Evolutionary conservation across 2,888 invertebrate species (phyloP).

Genomic region (Toxonevra muliebris): DNA sequence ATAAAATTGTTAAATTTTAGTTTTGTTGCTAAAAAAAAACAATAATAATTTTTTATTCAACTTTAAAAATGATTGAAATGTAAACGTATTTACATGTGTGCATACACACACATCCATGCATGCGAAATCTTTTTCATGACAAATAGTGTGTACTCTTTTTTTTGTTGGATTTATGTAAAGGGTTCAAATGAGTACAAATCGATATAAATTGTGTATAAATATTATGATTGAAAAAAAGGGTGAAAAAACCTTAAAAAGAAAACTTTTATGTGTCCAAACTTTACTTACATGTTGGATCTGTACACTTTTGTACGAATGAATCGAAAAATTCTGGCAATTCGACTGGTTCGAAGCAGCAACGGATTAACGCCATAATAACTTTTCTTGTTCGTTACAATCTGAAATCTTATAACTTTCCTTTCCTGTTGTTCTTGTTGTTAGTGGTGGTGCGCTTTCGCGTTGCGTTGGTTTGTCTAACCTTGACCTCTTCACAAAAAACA

Average conservation of each 20-base stretch:
- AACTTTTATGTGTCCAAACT: too few relatives aligned
- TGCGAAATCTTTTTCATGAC: background rate
- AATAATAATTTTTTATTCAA: too few relatives aligned
- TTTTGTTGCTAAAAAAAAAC: too few relatives aligned
- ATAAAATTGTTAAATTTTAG: too few relatives aligned
- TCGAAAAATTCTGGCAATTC: slow-evolving; percentile 81
- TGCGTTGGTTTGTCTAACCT: slow-evolving; percentile 7
- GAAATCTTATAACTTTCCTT: slow-evolving; percentile 32
- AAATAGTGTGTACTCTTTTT: background rate
- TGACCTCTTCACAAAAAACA: background rate
- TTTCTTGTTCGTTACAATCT: slow-evolving; percentile 4
- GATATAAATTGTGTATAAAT: slow-evolving; percentile 3
- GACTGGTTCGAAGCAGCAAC: slow-evolving; percentile 81
- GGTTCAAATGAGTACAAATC: slow-evolving; percentile 26
- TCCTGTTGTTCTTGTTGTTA: slow-evolving; percentile 10
- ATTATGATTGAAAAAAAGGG: background rate
- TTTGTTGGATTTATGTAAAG: background rate
- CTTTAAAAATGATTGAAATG: too few relatives aligned
- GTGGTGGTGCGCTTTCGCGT: background rate
- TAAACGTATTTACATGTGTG: too few relatives aligned
- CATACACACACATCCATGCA: background rate
- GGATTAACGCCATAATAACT: slow-evolving; percentile 65
- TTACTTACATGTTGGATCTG: slow-evolving; percentile 83
- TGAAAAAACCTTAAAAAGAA: too few relatives aligned
- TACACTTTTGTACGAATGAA: slow-evolving; percentile 80